Percentiles rank a stretch among this genome's conserved stretches.
phyloP scores from a whole-genome alignment of 2,888 invertebrate species.

The Iphiclides podalirius region DNA sequence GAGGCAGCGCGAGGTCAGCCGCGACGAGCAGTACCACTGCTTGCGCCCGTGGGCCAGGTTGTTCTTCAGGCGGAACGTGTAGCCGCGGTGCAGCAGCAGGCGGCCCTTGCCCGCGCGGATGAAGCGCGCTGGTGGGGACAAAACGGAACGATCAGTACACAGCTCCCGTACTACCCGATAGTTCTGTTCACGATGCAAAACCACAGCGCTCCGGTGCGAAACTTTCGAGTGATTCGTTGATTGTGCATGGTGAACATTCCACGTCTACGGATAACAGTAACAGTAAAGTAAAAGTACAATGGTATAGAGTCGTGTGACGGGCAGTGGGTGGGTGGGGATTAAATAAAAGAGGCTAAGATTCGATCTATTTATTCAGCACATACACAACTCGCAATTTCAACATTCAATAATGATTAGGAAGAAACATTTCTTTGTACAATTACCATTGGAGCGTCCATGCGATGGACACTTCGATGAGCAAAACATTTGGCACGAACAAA shows the following conservation, averaged over 20 bases:
- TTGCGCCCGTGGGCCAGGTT: conserved; percentile 74
- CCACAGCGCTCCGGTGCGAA: neutral
- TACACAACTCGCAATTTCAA: conserved; percentile 20
- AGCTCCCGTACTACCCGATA: neutral
- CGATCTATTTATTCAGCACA: conserved; percentile 24
- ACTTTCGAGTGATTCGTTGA: neutral
- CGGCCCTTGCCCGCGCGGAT: conserved; percentile 73
- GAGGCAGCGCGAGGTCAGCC: conserved; percentile 70
- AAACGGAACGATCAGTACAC: conserved; percentile 32
- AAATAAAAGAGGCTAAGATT: conserved; percentile 21
- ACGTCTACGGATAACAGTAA: neutral
- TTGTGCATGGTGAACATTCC: conserved; percentile 7
- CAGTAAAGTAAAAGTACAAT: no score
- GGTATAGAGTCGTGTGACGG: no score
- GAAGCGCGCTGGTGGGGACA: conserved; percentile 61
- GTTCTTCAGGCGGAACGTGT: conserved; percentile 74
- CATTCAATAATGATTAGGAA: conserved; percentile 19
- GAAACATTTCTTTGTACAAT: conserved; percentile 19
- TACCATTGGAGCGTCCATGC: conserved; percentile 29
- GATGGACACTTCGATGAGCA: conserved; percentile 38
- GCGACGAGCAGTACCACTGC: conserved; percentile 76
- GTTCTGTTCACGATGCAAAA: conserved; percentile 11
- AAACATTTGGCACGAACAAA: conserved; percentile 38
- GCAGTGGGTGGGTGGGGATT: no score
- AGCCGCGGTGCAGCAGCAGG: conserved; percentile 68